These are phyloP conservation scores for Neodiprion virginianus DNA, from an alignment of 1,140 invertebrate genomes.

Conservation along the genomic window DNA sequence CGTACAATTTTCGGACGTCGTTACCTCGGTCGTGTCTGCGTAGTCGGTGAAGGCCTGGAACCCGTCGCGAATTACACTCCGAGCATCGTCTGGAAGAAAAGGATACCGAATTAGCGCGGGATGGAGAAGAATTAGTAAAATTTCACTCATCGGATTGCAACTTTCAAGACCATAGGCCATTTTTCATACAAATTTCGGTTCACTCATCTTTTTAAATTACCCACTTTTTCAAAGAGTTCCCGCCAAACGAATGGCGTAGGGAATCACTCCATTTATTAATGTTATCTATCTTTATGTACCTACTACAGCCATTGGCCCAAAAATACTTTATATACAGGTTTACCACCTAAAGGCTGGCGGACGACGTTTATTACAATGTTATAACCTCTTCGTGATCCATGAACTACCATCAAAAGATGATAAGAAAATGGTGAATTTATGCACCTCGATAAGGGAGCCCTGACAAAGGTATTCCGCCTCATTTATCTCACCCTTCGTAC, in stretches of 20 bases:
- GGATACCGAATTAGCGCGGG: not conserved
- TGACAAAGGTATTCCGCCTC: not conserved
- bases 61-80: not conserved
- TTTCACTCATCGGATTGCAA: not conserved
- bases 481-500: not conserved
- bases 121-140: not conserved
- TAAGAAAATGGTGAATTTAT: not conserved
- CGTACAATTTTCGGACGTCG: constrained; percentile 46
- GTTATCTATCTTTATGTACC: no score
- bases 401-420: not conserved
- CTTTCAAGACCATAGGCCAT: no score
- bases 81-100: not conserved
- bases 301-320: no score
- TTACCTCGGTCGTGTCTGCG: not conserved
- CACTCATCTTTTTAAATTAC: no score
- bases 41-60: not conserved
- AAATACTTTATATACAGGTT: no score
- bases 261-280: no score
- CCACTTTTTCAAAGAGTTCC: no score
- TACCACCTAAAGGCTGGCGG: no score
- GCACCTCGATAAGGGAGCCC: not conserved
- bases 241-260: no score
- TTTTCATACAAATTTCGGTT: no score
- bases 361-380: no score
- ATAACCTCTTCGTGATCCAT: not conserved